Conservation (phyloP, 2,113 vertebrate genomes). For the Poeciliopsis prolifica region DNA sequence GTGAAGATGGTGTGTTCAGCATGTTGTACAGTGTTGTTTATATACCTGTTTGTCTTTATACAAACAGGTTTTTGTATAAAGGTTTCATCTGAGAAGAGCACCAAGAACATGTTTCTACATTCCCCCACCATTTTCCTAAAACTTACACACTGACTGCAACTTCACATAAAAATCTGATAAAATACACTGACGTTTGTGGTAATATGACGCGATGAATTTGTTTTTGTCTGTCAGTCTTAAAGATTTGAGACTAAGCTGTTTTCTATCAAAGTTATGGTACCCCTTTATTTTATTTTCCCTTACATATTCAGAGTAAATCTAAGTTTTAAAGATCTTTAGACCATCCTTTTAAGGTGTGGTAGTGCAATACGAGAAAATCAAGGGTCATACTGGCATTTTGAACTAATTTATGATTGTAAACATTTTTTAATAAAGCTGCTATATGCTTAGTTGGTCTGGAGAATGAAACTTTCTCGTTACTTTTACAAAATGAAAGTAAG, state of each 20-base stretch:
- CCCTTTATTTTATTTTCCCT: conserved; percentile 33
- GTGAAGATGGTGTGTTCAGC: background rate
- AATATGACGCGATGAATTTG: background rate
- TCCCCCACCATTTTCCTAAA: too few relatives aligned
- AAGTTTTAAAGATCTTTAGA: conserved; percentile 43
- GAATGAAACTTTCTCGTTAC: conserved; percentile 21
- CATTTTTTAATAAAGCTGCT: conserved; percentile 84
- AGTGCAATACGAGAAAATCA: conserved; percentile 71
- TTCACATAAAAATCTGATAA: background rate
- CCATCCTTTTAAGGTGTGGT: conserved; percentile 64
- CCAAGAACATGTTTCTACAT: too few relatives aligned
- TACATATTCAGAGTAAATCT: conserved; percentile 27
- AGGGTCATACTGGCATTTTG: conserved; percentile 62
- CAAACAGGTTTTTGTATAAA: too few relatives aligned
- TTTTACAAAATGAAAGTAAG: background rate
- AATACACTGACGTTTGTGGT: background rate
- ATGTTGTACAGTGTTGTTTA: too few relatives aligned
- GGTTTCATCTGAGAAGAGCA: too few relatives aligned
- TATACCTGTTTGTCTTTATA: too few relatives aligned
- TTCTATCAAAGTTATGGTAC: background rate
- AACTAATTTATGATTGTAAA: conserved; percentile 80
- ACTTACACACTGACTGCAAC: too few relatives aligned
- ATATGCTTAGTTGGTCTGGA: conserved; percentile 55
- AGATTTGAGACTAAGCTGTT: background rate
- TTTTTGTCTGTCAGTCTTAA: conserved; percentile 7